phyloP scores from a whole-genome alignment of 2,113 vertebrate species.

The Chionodraco myersi region DNA sequence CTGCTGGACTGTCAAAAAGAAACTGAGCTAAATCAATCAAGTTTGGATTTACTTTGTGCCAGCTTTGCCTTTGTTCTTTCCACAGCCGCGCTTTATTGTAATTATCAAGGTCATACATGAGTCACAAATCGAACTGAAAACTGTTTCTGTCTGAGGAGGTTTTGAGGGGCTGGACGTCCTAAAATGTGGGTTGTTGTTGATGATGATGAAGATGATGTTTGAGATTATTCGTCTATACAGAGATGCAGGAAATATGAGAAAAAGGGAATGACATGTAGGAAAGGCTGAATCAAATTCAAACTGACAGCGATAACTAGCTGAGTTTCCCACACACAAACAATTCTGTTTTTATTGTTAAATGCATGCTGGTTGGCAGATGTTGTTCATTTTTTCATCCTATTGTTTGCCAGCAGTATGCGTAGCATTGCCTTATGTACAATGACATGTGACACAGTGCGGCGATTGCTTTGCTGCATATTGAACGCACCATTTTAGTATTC shows the following conservation, averaged over 20 bases:
- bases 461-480: conserved; percentile 68
- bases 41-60: conserved; percentile 48
- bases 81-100: conserved; percentile 41
- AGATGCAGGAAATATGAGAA: conserved; percentile 35
- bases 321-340: conserved; percentile 67
- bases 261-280: conserved; percentile 34
- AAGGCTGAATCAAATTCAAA: conserved; percentile 63
- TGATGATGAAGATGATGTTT: conserved; percentile 41
- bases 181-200: conserved; percentile 34
- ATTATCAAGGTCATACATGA: conserved; percentile 55
- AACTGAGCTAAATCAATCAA: conserved; percentile 53
- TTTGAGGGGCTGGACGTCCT: background rate
- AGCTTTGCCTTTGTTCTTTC: conserved; percentile 53
- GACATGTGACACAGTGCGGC: conserved; percentile 60
- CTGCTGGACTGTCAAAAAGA: conserved; percentile 58
- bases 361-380: conserved; percentile 61
- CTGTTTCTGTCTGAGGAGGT: conserved; percentile 23
- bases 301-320: conserved; percentile 65
- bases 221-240: conserved; percentile 32
- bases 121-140: conserved; percentile 36
- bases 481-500: conserved; percentile 67
- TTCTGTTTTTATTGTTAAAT: conserved; percentile 64
- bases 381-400: conserved; percentile 43
- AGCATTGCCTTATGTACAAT: conserved; percentile 43
- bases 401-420: conserved; percentile 21